Evolutionary conservation across 2,797 vertebrate genomes (phyloP).

Genomic region (Merluccius polli): DNA sequence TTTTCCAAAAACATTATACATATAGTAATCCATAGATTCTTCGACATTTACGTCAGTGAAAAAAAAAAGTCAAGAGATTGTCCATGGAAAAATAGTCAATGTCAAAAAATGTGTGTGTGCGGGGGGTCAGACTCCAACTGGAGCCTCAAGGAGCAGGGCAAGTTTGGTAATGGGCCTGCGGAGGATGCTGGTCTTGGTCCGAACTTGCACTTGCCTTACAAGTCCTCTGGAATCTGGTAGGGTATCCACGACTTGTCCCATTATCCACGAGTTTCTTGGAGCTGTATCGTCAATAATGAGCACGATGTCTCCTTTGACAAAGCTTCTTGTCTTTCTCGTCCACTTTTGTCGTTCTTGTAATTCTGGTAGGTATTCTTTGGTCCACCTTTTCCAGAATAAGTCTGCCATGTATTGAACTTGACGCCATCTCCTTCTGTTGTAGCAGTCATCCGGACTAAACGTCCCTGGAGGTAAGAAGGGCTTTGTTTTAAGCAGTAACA

Average conservation of each 20-base stretch:
- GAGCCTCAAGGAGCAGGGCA: neutral
- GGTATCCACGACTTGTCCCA: constrained; percentile 6
- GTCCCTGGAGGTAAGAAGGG: constrained; percentile 3
- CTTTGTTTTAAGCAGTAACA: neutral
- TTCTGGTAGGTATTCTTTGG: too few relatives aligned
- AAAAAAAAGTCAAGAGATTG: neutral
- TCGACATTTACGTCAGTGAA: too few relatives aligned
- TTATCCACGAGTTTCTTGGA: constrained; percentile 8
- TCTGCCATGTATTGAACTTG: constrained; percentile 8
- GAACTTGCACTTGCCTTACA: constrained; percentile 7
- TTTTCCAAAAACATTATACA: too few relatives aligned
- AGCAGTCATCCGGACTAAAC: neutral
- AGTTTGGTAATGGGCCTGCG: constrained; percentile 10
- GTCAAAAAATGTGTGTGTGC: too few relatives aligned
- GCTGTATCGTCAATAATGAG: constrained; percentile 12
- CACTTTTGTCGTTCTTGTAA: constrained; percentile 8
- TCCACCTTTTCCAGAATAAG: too few relatives aligned
- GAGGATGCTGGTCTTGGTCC: too few relatives aligned
- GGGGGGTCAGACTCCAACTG: too few relatives aligned
- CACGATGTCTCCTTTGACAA: constrained; percentile 12
- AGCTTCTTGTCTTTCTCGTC: too few relatives aligned
- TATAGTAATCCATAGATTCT: too few relatives aligned
- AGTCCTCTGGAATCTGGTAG: constrained; percentile 7
- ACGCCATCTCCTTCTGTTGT: constrained; percentile 1
- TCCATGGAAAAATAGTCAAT: too few relatives aligned